These are phyloP conservation scores for Formicarius rufipectus DNA, from an alignment of 2,113 vertebrate species.

Conservation along the genomic window DNA sequence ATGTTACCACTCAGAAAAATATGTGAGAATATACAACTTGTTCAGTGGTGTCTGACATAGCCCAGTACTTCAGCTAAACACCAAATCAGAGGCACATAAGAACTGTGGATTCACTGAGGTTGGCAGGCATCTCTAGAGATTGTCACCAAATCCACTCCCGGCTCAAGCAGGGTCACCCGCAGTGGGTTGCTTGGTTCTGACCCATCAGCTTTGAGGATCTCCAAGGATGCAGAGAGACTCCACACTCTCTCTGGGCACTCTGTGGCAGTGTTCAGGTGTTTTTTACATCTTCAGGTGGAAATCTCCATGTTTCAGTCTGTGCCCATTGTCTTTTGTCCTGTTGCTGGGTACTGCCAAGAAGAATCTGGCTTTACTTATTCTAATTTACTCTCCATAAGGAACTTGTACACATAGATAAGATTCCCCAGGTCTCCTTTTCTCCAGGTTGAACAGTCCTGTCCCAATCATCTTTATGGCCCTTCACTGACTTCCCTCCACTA, in stretches of 20 bases:
- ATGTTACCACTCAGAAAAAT: neutral
- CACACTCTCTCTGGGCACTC: neutral
- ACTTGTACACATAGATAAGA: rapidly evolving
- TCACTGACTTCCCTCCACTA: neutral
- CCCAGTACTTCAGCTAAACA: neutral
- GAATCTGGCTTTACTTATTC: neutral
- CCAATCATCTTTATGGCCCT: neutral
- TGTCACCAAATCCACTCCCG: neutral
- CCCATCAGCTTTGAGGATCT: neutral
- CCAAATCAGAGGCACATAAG: neutral
- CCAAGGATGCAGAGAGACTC: neutral
- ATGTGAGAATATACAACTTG: neutral
- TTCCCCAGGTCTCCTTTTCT: rapidly evolving
- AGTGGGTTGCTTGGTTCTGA: neutral
- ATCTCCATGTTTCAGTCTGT: neutral
- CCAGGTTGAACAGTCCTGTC: neutral
- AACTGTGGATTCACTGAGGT: neutral
- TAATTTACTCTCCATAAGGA: neutral
- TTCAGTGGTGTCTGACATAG: neutral
- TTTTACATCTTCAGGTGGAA: neutral
- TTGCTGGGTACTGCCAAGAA: neutral
- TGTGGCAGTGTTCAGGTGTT: neutral
- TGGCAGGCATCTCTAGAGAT: neutral
- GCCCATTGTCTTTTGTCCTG: neutral
- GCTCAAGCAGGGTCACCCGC: neutral